Base-by-base conservation (phyloP, 2,113 vertebrate genomes). In the Pipa parva region DNA sequence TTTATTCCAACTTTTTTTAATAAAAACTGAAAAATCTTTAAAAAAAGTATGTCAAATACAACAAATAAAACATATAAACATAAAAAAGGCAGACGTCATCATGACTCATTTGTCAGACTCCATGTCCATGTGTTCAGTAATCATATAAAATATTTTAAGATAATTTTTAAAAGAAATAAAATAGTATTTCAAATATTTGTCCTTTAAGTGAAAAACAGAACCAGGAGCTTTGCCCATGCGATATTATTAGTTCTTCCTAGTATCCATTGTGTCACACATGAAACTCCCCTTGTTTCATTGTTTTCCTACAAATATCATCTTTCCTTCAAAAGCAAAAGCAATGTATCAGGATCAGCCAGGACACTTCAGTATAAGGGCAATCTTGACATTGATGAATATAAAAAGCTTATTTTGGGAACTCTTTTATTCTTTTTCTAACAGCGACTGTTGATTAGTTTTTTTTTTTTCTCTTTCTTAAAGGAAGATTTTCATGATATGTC, bases 371-470 rank as follows among this genome's bases (percentile, higher is more conserved):
- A 59, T 50, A 59, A 68, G 64, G 56, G 64, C 64, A 68, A 48
- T 31, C n/a, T 26, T 59, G 64, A 59, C 64, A 68, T 29, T 59
- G 64, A 68, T 59, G 64, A 59, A 68, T 68, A 65, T n/a, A n/a
- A n/a, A 28, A 56, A 31, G 25, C 63, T 12, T 9, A 5, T 46
- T 51, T 59, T 27, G 56, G 56, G 31, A 56, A 24, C 64, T 51
- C 46, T 17, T 13, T 17, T n/a, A 31, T 65, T 42, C 8, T 55
- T 51, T 49, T 25, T 36, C 8, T 21, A 46, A 27, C 15, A 36
- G 45, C 21, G 22, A 9, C 52, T 31, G 25, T 59, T 68, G 42
- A 59, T 59, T 68, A 59, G 64, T 25, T 18, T 24, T 10, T 18
- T 18, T 7, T 54, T 24, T 18, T 26, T 20, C 17, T 37, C 13